These are phyloP conservation scores for Leptinotarsa texana DNA, from an alignment of 1,140 invertebrate genomes.

Conservation along the genomic window DNA sequence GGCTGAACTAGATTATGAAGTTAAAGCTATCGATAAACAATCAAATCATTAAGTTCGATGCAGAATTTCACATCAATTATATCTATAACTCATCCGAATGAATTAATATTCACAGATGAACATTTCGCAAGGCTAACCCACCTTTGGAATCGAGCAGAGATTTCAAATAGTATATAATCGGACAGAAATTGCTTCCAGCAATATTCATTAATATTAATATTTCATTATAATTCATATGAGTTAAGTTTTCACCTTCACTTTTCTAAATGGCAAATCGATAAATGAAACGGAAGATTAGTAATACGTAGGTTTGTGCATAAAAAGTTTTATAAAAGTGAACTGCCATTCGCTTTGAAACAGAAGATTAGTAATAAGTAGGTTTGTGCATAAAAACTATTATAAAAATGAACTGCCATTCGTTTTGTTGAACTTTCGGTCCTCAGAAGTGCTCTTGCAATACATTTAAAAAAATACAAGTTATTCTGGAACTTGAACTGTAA, in stretches of 20 bases:
- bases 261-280: constrained; percentile 6
- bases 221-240: constrained; percentile 6
- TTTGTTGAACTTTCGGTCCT: no score
- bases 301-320: background rate
- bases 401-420: no score
- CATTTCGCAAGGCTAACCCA: background rate
- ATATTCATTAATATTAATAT: constrained; percentile 6
- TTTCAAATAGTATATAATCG: background rate
- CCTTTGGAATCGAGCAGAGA: background rate
- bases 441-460: no score
- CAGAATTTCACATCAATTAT: background rate
- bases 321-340: background rate
- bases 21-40: no score
- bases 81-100: constrained; percentile 1
- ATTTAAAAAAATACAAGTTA: no score
- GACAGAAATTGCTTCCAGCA: background rate
- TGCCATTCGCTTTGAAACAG: background rate
- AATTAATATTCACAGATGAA: background rate
- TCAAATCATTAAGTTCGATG: background rate
- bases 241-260: constrained; percentile 6
- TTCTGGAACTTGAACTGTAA: no score
- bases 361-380: background rate
- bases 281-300: background rate
- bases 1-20: no score
- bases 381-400: background rate